phyloP scores from a whole-genome alignment of 2,797 vertebrate genomes.

The Gadopsis bispinosus region DNA sequence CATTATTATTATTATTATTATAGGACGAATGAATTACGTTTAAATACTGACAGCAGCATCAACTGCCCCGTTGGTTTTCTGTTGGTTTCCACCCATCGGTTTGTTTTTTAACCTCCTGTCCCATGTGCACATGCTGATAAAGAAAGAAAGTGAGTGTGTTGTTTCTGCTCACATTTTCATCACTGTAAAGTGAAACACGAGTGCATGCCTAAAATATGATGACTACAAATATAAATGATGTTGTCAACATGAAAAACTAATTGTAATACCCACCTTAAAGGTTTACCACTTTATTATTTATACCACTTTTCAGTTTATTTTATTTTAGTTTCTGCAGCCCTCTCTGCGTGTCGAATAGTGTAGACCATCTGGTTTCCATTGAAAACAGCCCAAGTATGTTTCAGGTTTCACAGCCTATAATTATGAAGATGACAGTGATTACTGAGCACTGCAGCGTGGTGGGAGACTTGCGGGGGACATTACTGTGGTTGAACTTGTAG shows the following conservation, averaged over 20 bases:
- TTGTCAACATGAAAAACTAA: neutral
- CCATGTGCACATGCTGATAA: neutral
- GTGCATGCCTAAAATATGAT: neutral
- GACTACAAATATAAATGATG: neutral
- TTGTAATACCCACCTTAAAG: neutral
- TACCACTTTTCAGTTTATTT: neutral
- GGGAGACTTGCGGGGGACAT: slow-evolving; percentile 8
- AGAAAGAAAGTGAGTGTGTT: neutral
- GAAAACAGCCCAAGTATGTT: slow-evolving; percentile 50
- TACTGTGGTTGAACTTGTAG: slow-evolving; percentile 47
- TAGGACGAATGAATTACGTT: too few species aligned
- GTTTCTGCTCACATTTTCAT: neutral
- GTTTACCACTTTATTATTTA: neutral
- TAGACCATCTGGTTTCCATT: slow-evolving; percentile 55
- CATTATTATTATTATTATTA: too few species aligned
- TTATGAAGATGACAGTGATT: slow-evolving; percentile 64
- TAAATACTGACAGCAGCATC: neutral
- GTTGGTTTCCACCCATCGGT: too few species aligned
- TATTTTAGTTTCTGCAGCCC: neutral
- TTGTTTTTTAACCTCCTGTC: neutral
- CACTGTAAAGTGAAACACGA: neutral
- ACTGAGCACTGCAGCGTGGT: slow-evolving; percentile 10
- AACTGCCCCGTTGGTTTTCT: neutral
- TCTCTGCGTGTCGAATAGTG: neutral
- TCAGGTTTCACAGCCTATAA: slow-evolving; percentile 55